phyloP scores from a whole-genome alignment of 2,113 vertebrate genomes.

The Sphaerodactylus townsendi region DNA sequence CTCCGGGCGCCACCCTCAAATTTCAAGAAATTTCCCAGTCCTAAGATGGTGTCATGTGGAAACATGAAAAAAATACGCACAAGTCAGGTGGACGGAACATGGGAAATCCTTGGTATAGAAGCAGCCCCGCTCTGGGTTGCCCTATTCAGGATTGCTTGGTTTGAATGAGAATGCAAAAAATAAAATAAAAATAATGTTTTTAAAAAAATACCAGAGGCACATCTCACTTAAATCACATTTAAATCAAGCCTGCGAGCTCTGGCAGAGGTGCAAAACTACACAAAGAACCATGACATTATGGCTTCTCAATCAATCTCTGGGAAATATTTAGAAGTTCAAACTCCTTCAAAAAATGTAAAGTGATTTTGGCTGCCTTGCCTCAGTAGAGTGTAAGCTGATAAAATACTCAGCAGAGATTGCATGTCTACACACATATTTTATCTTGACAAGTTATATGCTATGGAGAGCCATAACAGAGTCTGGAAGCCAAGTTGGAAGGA shows the following conservation, averaged over 20 bases:
- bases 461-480: slow-evolving; percentile 40
- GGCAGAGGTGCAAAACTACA: slow-evolving; percentile 1
- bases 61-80: too few species aligned
- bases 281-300: slow-evolving; percentile 58
- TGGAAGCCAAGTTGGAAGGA: slow-evolving; percentile 58
- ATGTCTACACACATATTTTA: slow-evolving; percentile 70
- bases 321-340: slow-evolving; percentile 73
- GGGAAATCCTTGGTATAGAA: too few species aligned
- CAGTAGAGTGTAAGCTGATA: slow-evolving; percentile 70
- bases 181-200: too few species aligned
- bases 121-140: too few species aligned
- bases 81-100: too few species aligned
- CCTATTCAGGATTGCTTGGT: too few species aligned
- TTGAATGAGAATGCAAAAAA: too few species aligned
- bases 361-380: slow-evolving; percentile 70
- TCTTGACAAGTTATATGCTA: slow-evolving; percentile 54
- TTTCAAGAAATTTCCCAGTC: too few species aligned
- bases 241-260: not conserved
- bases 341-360: slow-evolving; percentile 53
- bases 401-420: slow-evolving; percentile 69
- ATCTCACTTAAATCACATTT: too few species aligned
- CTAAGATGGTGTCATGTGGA: too few species aligned
- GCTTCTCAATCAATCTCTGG: slow-evolving; percentile 26
- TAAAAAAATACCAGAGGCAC: too few species aligned
- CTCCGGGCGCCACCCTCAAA: too few species aligned